Base-by-base conservation (phyloP, 2,888 invertebrate genomes). In the Melanargia galathea region DNA sequence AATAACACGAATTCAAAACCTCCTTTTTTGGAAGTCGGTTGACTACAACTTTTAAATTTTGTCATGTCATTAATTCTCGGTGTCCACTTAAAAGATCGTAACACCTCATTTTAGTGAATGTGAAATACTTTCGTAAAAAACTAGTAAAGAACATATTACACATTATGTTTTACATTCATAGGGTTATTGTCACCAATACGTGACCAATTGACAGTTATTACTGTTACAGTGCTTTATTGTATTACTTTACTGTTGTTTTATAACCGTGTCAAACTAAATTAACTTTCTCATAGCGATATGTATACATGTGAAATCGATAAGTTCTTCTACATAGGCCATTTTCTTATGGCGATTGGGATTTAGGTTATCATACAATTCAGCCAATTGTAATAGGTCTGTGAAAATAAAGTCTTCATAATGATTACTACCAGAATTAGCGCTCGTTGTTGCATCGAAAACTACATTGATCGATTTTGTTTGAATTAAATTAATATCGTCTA, bases 151-250 rank as follows among this genome's bases (percentile, higher is more conserved):
- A 26, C 33, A 38, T 56, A 30, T 22, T 26, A 26, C 2, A 5
- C 5, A 26, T n/a, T 16, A 8, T 16, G 45, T 56, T 65, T 62
- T 54, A 52, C 46, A 62, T 66, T 63, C 57, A 18, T 2, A 8
- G 35, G 48, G 56, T 46, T 62, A 40, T 38, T 60, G 60, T 62
- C 8, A 60, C 45, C 55, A 40, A 76, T 74, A 71, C 67, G 70
- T 70, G 72, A 70, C 69, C 78, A 81, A 77, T 78, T 79, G 77
- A 74, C n/a, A n/a, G 71, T 73, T 75, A 81, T 82, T 77, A 82
- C 77, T 76, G 75, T 68, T 75, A 68, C 56, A 57, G 55, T 55
- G 43, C 69, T 70, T 73, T 75, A 78, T 75, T 73, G 66, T 69
- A 66, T 75, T 70, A 67, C 63, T 73, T 72, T 70, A 67, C 66